Conservation (phyloP, 2,113 vertebrate genomes). For the Caracal caracal region DNA sequence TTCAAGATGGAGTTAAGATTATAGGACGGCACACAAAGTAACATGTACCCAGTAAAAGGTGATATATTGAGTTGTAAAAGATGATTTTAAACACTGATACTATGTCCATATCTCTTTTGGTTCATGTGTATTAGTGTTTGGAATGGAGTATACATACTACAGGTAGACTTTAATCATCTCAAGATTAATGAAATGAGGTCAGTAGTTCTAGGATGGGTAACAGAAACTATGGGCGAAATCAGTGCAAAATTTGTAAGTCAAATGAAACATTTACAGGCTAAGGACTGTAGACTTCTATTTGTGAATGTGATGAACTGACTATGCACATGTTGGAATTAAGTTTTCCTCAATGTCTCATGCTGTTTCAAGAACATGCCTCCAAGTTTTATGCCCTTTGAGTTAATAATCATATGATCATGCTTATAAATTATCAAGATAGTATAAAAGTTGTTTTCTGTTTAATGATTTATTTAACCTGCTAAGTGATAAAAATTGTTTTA, state of each 20-base stretch:
- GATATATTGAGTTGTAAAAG: not conserved
- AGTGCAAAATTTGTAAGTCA: not conserved
- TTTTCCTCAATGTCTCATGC: not conserved
- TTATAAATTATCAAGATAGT: conserved; percentile 20
- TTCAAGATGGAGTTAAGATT: not conserved
- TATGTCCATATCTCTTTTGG: not conserved
- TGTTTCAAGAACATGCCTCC: not conserved
- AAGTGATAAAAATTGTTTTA: not conserved
- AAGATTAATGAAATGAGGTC: not conserved
- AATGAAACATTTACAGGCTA: not conserved
- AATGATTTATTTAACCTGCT: not conserved
- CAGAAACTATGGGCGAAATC: not conserved
- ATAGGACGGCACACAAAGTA: not conserved
- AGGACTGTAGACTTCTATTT: not conserved
- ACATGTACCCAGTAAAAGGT: not conserved
- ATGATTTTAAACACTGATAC: not conserved
- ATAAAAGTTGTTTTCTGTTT: not conserved
- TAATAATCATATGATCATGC: not conserved
- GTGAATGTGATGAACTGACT: not conserved
- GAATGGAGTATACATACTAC: not conserved
- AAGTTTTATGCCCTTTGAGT: conserved; percentile 10
- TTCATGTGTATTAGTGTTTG: not conserved
- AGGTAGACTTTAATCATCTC: not conserved
- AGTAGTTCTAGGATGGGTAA: not conserved
- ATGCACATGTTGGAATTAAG: not conserved